Percentiles rank a stretch among this genome's conserved stretches.
phyloP scores from a whole-genome alignment of 1,140 invertebrate genomes.

The Trichomalopsis sarcophagae region DNA sequence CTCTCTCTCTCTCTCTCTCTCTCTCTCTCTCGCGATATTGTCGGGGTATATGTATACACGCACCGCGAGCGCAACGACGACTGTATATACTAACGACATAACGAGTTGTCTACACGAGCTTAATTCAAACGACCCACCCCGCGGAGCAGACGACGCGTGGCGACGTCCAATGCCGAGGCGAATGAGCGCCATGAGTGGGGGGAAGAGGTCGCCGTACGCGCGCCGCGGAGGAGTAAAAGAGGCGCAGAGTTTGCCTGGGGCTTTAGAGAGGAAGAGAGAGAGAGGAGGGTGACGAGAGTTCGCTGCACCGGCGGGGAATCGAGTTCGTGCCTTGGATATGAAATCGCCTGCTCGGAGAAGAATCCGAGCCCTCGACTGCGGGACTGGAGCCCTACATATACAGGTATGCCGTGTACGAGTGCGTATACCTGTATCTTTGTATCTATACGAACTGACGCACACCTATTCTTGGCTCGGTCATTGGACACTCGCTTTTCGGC shows the following conservation, averaged over 20 bases:
- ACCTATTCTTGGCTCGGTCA: background rate
- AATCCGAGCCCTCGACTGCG: slow-evolving; percentile 51
- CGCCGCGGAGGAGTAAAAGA: background rate
- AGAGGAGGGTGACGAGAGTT: slow-evolving; percentile 53
- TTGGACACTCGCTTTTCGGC: background rate
- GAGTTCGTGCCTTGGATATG: slow-evolving; percentile 68
- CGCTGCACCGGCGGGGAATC: slow-evolving; percentile 63
- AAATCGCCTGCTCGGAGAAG: slow-evolving; percentile 55
- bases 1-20: background rate
- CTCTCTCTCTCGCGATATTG: slow-evolving; percentile 4
- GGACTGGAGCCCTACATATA: background rate
- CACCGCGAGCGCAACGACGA: too few relatives aligned
- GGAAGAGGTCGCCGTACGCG: background rate
- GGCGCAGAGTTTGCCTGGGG: slow-evolving; percentile 1
- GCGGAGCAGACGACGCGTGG: background rate
- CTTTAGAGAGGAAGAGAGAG: slow-evolving; percentile 24
- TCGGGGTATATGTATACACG: background rate
- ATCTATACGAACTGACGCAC: background rate
- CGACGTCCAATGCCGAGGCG: background rate
- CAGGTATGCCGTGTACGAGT: background rate
- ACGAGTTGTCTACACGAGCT: slow-evolving; percentile 63
- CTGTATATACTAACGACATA: slow-evolving; percentile 58
- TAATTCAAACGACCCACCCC: slow-evolving; percentile 63
- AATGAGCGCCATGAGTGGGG: background rate
- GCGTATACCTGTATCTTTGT: background rate